Base-by-base conservation (phyloP, 2,888 invertebrate species). In the Leucoptera coffeella region DNA sequence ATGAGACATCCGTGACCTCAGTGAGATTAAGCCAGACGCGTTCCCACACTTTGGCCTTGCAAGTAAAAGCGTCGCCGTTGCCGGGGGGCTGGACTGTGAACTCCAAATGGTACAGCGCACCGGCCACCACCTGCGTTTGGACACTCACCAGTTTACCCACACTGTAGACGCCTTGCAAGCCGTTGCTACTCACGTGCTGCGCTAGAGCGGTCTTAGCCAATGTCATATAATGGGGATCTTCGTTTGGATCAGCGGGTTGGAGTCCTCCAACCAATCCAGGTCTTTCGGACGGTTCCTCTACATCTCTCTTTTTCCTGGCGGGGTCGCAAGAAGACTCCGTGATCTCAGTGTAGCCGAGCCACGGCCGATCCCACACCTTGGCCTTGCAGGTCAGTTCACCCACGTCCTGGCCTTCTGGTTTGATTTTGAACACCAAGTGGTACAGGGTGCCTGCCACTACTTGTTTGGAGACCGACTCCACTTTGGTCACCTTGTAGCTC, bases 331-430 rank as follows among this genome's bases (percentile, higher is more conserved):
- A 7, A 9, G 17, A 17, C 9, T 6, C 9, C 6, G 17, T 17
- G 9, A 17, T 17, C 9, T 17, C 6, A 7, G 17, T 17, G n/a
- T n/a, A n/a, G n/a, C n/a, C n/a, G n/a, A n/a, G n/a, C n/a, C n/a
- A n/a, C n/a, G n/a, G n/a, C 6, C 9, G 6, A 17, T 17, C 17
- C 6, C 9, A 6, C 6, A 7, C 6, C 9, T 17, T 17, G 9
- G 17, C 9, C 9, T 17, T 17, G 9, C 17, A 7, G n/a, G n/a
- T n/a, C n/a, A n/a, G n/a, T n/a, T n/a, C n/a, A n/a, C n/a, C n/a
- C n/a, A n/a, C n/a, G 12, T 75, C 50, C 2, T n/a, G n/a, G 74
- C 73, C 4, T 67, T 43, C 43, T 73, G 65, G 5, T 29, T 40
- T 40, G 11, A 39, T 37, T n/a, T 38, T 31, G 23, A 47, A 46